Evolutionary conservation across 2,888 invertebrate species (phyloP), one percentile per base, ranked within the genome.

Genomic region (Saturnia japonica): DNA sequence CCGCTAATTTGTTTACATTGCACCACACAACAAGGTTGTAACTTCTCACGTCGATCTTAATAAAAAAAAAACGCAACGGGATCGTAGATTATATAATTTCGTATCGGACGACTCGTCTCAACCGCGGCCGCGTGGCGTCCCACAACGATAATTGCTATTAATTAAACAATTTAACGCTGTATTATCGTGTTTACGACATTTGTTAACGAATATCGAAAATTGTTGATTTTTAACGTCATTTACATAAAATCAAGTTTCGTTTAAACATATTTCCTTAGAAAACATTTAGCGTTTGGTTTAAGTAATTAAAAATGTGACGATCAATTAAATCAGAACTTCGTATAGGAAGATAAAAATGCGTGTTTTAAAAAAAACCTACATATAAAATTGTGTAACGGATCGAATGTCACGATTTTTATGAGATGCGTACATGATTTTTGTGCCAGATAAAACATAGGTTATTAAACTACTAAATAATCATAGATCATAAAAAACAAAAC

Each of bases 31-130:
- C 69, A 73, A 69, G 22, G 69, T 77, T 77, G 72, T 78, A 79
- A 76, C 84, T 88, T 92, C 91, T 85, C 92, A 92, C 87, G 89
- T 91, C 93, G 91, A 88, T 94, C 91, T 87, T 84, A 89, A 93
- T 92, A 86, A 78, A 69, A 74, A 69, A 74, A 88, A 89, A 87
- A 84, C 80, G 78, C 84, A 88, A 85, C 87, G 78, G 88, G 87
- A 80, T 78, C 77, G 78, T 81, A 84, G 84, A 88, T 91, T 90
- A 87, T 84, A 81, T 85, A 87, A 87, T 88, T 86, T 82, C 78
- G 82, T 75, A 73, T 76, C 78, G 79, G 77, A 81, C 28, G 14
- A 60, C 57, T 60, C 57, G 57, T 14, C 16, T 28, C 81, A 72
- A 76, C 77, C 80, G 76, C 80, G n/a, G n/a, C n/a, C n/a, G n/a